Conservation (phyloP, 2,797 vertebrate genomes). For the Lutjanus argentimaculatus region DNA sequence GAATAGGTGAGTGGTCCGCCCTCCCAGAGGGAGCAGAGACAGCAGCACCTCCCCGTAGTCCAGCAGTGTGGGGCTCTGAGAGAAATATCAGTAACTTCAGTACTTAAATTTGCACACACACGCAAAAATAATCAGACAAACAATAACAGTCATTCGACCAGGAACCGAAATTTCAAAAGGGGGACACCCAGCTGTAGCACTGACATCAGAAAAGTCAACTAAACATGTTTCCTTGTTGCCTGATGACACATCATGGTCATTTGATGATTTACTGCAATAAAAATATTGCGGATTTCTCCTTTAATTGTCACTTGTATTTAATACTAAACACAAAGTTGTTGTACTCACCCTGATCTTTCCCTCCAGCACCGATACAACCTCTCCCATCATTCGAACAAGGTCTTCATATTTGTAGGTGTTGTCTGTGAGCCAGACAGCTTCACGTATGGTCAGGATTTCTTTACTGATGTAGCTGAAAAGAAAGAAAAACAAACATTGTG, state of each 20-base stretch:
- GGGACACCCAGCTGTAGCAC: no score
- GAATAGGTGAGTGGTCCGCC: constrained; percentile 90
- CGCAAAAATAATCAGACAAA: not conserved
- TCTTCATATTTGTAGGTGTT: constrained; percentile 99
- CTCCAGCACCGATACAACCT: constrained; percentile 93
- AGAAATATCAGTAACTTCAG: not conserved
- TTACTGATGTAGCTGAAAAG: constrained; percentile 91
- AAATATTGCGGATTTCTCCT: no score
- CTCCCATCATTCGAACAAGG: constrained; percentile 98
- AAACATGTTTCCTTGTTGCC: no score
- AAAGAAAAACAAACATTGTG: not conserved
- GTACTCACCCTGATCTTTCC: constrained; percentile 91
- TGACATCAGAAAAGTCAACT: no score
- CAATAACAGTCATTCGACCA: not conserved
- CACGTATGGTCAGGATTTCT: constrained; percentile 96
- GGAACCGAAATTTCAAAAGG: no score
- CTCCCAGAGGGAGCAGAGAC: constrained; percentile 85
- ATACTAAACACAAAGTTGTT: not conserved
- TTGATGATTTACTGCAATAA: no score
- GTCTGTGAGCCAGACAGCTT: constrained; percentile 99
- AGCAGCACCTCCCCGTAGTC: constrained; percentile 95
- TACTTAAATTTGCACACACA: not conserved
- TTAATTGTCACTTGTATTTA: no score
- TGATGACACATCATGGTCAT: no score
- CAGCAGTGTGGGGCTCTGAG: constrained; percentile 91